These are phyloP conservation scores for Pteromalus puparum DNA, from an alignment of 1,140 invertebrate species.

Conservation along the genomic window DNA sequence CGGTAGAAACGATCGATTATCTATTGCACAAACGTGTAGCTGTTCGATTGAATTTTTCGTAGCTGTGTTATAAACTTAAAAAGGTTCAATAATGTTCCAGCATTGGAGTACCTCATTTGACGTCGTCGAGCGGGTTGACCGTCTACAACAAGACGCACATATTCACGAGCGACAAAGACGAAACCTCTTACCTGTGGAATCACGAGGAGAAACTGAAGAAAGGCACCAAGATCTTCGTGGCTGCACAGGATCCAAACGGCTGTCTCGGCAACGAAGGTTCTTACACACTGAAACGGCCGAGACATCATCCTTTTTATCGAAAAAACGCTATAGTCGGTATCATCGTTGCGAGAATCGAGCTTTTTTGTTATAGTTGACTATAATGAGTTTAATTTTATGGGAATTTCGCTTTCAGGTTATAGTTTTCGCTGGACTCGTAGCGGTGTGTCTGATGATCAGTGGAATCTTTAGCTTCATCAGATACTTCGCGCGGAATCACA, in stretches of 20 bases:
- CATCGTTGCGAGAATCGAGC: not conserved
- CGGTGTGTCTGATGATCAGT: not conserved
- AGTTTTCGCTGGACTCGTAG: conserved; percentile 38
- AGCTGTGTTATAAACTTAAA: not conserved
- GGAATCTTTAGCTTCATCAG: conserved; percentile 41
- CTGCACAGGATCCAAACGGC: conserved; percentile 58
- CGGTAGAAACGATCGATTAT: too few species aligned
- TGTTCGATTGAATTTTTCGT: too few species aligned
- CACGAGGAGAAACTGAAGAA: conserved; percentile 48
- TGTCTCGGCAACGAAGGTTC: conserved; percentile 61
- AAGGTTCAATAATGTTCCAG: conserved; percentile 51
- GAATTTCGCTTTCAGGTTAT: conserved; percentile 41
- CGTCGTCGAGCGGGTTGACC: conserved; percentile 61
- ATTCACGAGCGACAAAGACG: conserved; percentile 49
- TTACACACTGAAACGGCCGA: conserved; percentile 49
- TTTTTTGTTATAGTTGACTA: not conserved
- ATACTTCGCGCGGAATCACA: conserved; percentile 36
- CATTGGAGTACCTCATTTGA: conserved; percentile 61
- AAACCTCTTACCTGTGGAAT: conserved; percentile 58
- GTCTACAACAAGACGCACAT: conserved; percentile 67
- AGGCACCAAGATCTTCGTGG: conserved; percentile 62
- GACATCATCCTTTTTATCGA: conserved; percentile 20
- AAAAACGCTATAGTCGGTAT: conserved; percentile 55
- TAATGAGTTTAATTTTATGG: not conserved
- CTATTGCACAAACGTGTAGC: too few species aligned